phyloP scores from a whole-genome alignment of 2,888 invertebrate genomes.

The Hololepta plana region DNA sequence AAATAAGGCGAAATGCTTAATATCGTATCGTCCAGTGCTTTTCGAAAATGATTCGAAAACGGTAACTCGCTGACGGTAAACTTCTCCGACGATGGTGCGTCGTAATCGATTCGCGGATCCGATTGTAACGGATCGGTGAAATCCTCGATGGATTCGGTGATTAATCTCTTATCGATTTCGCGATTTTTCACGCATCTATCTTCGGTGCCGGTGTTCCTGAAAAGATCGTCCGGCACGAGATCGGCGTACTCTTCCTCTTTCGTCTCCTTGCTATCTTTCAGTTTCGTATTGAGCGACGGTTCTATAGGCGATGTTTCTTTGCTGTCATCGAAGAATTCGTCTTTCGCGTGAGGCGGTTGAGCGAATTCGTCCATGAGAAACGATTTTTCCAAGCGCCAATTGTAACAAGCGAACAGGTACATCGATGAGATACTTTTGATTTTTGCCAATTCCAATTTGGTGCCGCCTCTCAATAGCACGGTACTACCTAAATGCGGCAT shows the following conservation, averaged over 20 bases:
- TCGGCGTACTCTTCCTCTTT: constrained; percentile 1
- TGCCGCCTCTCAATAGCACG: constrained; percentile 65
- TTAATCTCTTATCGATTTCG: constrained; percentile 11
- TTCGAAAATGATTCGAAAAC: constrained; percentile 48
- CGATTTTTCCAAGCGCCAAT: constrained; percentile 81
- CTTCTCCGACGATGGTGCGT: constrained; percentile 20
- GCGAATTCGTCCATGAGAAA: constrained; percentile 81
- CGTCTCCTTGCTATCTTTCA: constrained; percentile 2
- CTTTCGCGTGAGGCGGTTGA: constrained; percentile 41
- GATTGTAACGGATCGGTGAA: constrained; percentile 65
- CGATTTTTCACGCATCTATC: too few species aligned
- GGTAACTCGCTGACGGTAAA: constrained; percentile 38
- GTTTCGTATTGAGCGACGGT: constrained; percentile 8
- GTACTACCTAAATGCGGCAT: constrained; percentile 72
- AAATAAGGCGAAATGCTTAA: constrained; percentile 78
- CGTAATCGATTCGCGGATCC: constrained; percentile 15
- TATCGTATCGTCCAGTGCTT: constrained; percentile 53
- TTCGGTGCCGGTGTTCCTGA: constrained; percentile 1
- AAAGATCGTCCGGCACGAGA: constrained; percentile 5
- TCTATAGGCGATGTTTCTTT: constrained; percentile 22
- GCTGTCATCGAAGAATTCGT: constrained; percentile 26
- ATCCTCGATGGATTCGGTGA: constrained; percentile 45
- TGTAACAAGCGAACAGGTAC: constrained; percentile 72
- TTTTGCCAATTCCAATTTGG: constrained; percentile 50
- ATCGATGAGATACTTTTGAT: constrained; percentile 71